A percentile compares a stretch with the other conserved stretches of the same genome.
These are phyloP conservation scores for Cephus cinctus DNA, from an alignment of 1,140 invertebrate genomes.

Conservation along the genomic window DNA sequence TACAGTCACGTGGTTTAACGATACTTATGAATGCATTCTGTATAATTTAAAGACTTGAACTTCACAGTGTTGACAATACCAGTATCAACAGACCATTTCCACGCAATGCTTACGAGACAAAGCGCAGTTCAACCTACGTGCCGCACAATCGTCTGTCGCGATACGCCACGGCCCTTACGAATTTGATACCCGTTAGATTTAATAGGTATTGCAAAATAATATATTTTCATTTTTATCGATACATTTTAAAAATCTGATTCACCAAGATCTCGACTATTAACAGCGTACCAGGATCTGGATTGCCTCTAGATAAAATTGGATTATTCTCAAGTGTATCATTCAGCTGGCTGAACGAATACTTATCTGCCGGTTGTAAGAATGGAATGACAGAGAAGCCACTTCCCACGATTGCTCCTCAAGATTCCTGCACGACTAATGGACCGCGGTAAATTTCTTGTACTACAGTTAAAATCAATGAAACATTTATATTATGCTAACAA, in stretches of 20 bases:
- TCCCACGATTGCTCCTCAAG: constrained; percentile 22
- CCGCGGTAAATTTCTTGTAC: constrained; percentile 18
- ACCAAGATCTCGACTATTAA: not conserved
- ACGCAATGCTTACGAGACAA: constrained; percentile 13
- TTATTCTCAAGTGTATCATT: constrained; percentile 28
- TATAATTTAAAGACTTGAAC: not conserved
- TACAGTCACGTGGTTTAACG: not conserved
- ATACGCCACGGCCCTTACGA: constrained; percentile 27
- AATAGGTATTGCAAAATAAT: constrained; percentile 19
- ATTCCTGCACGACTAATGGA: constrained; percentile 30
- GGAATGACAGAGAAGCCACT: constrained; percentile 25
- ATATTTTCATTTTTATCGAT: constrained; percentile 4
- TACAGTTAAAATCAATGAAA: not conserved
- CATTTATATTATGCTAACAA: constrained; percentile 1
- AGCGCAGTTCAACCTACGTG: constrained; percentile 30
- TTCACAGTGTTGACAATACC: constrained; percentile 1
- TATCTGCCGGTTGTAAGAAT: constrained; percentile 25
- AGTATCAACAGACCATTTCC: constrained; percentile 14
- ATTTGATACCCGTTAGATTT: constrained; percentile 24
- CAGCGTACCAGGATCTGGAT: constrained; percentile 27
- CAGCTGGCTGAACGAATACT: constrained; percentile 30
- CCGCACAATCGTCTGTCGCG: constrained; percentile 31
- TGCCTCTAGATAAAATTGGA: constrained; percentile 31
- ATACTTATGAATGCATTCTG: not conserved
- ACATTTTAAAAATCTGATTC: not conserved